Percentiles rank a stretch among this genome's conserved stretches.
Conservation (phyloP, 2,797 vertebrate genomes). For the Melanotaenia maccullochi region DNA sequence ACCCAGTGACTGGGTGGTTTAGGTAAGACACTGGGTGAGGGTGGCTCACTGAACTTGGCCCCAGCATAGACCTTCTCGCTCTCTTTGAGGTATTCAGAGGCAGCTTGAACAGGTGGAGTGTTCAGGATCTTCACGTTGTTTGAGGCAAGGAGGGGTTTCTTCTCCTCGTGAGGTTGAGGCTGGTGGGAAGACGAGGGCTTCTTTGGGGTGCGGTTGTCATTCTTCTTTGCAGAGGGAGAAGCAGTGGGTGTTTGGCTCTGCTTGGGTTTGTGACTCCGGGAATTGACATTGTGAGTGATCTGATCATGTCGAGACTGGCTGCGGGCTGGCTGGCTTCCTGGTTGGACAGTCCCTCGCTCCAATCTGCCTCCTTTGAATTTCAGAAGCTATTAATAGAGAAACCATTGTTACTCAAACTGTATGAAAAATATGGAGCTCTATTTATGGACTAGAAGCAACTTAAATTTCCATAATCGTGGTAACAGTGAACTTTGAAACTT, state of each 20-base stretch:
- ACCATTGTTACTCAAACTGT: neutral
- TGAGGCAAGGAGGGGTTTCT: slow-evolving; percentile 82
- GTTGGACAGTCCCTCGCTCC: slow-evolving; percentile 60
- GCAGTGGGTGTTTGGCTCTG: slow-evolving; percentile 43
- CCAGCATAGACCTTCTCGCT: slow-evolving; percentile 91
- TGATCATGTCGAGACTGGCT: slow-evolving; percentile 47
- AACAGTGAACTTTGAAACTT: neutral
- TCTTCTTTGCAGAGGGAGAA: slow-evolving; percentile 79
- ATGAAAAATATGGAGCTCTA: neutral
- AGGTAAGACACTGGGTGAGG: slow-evolving; percentile 93
- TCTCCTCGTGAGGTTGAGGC: slow-evolving; percentile 74
- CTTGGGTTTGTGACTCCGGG: slow-evolving; percentile 52
- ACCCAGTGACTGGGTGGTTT: slow-evolving; percentile 97
- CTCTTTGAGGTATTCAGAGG: slow-evolving; percentile 83
- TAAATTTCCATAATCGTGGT: neutral
- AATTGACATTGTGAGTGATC: slow-evolving; percentile 38
- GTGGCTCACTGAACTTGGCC: slow-evolving; percentile 94
- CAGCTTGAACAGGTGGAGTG: slow-evolving; percentile 62
- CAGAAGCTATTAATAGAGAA: slow-evolving; percentile 63
- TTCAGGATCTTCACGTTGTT: slow-evolving; percentile 78
- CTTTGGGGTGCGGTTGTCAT: slow-evolving; percentile 78
- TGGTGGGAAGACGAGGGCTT: slow-evolving; percentile 70
- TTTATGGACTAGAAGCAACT: neutral
- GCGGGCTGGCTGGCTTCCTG: slow-evolving; percentile 28
- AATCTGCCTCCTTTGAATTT: slow-evolving; percentile 68